Percentiles rank a stretch among this genome's conserved stretches.
Conservation (phyloP, 1,140 invertebrate species). For the Drosophila ambigua region DNA sequence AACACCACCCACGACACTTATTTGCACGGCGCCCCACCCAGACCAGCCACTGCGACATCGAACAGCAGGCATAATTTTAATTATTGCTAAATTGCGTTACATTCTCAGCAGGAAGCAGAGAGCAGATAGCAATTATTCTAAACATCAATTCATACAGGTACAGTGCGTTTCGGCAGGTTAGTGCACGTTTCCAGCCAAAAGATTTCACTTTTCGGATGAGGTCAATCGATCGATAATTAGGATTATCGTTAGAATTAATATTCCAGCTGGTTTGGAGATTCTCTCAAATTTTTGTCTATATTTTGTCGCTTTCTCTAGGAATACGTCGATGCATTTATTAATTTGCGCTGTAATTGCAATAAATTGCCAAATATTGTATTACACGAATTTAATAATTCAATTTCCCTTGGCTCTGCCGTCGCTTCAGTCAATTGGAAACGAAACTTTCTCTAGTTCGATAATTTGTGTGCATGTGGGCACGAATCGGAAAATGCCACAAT, state of each 20-base stretch:
- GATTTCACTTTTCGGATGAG: background rate
- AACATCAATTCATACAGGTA: constrained; percentile 9
- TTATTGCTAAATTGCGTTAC: constrained; percentile 70
- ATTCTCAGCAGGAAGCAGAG: constrained; percentile 54
- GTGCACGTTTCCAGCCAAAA: no score
- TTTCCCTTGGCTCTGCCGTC: constrained; percentile 4
- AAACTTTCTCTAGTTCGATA: constrained; percentile 11
- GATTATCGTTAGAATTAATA: no score
- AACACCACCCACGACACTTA: constrained; percentile 15
- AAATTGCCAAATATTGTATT: constrained; percentile 12
- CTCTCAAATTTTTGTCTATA: no score
- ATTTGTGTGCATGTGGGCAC: constrained; percentile 14
- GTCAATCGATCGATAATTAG: no score
- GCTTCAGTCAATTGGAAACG: constrained; percentile 24
- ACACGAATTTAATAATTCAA: constrained; percentile 33
- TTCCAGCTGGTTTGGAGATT: no score
- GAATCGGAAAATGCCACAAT: constrained; percentile 4
- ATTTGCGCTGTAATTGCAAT: background rate
- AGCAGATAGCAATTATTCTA: constrained; percentile 53
- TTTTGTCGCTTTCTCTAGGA: no score
- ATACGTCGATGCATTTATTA: background rate
- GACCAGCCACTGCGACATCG: background rate
- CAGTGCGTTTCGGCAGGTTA: constrained; percentile 8
- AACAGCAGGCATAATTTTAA: constrained; percentile 70
- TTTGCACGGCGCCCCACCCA: background rate